phyloP scores from a whole-genome alignment of 2,797 vertebrate species.

The Fringilla coelebs region DNA sequence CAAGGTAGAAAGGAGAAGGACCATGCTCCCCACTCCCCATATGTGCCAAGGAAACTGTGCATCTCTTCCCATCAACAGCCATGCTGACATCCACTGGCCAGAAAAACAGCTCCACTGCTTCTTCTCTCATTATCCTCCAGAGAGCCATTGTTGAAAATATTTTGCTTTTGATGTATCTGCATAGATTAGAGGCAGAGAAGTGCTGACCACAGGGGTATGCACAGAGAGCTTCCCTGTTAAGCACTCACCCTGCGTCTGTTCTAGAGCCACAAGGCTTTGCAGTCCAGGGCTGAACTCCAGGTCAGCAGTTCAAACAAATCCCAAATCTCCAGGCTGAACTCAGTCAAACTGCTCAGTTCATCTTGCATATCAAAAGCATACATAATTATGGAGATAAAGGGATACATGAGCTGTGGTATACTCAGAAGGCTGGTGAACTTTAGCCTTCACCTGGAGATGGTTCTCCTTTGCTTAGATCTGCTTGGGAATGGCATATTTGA shows the following conservation, averaged over 20 bases:
- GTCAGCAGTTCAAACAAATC: conserved; percentile 11
- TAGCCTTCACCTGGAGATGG: not conserved
- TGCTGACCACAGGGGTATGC: not conserved
- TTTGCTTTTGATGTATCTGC: conserved; percentile 2
- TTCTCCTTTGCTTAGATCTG: not conserved
- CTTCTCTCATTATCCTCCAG: not conserved
- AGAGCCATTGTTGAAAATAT: not conserved
- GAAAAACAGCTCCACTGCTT: not conserved
- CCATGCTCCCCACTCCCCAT: not conserved
- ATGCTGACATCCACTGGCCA: rapidly evolving
- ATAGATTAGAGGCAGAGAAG: not conserved
- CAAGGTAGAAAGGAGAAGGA: not conserved
- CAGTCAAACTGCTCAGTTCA: not conserved
- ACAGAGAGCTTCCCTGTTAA: not conserved
- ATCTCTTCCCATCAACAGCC: not conserved
- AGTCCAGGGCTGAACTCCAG: not conserved
- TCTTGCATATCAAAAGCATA: not conserved
- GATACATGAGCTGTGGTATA: not conserved
- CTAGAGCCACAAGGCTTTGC: not conserved
- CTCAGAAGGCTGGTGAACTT: not conserved
- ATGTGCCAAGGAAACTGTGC: rapidly evolving
- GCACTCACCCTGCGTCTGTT: not conserved
- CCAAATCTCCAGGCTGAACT: not conserved
- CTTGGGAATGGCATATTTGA: not conserved
- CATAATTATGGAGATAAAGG: not conserved